Conservation (phyloP, 2,113 vertebrate species). For the Ophthalmolycus amberensis region DNA sequence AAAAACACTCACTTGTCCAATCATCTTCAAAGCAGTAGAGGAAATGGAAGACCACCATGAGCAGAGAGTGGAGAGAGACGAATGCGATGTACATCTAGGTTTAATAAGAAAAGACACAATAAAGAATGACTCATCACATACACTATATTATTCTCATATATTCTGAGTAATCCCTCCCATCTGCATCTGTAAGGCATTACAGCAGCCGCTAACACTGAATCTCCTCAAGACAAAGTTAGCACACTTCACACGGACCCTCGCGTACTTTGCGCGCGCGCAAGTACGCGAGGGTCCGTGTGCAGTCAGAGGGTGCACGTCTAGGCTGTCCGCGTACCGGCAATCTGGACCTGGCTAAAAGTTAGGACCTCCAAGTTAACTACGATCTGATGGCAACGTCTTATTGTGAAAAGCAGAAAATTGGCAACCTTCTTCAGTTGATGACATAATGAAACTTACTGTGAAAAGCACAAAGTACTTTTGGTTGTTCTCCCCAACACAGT, state of each 20-base stretch:
- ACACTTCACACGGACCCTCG: no score
- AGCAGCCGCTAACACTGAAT: not conserved
- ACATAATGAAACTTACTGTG: slow-evolving; percentile 89
- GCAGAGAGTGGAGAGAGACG: slow-evolving; percentile 92
- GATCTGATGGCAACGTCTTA: not conserved
- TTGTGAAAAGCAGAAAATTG: no score
- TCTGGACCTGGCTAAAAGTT: not conserved
- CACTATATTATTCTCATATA: no score
- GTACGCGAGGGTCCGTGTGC: no score
- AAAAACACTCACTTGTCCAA: slow-evolving; percentile 94
- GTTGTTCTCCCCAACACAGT: slow-evolving; percentile 99
- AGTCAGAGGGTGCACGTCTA: no score
- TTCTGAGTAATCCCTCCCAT: not conserved
- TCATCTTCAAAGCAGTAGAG: slow-evolving; percentile 99
- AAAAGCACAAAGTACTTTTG: slow-evolving; percentile 99
- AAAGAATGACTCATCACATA: not conserved
- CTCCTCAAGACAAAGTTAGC: no score
- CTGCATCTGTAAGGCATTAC: not conserved
- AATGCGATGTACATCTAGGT: slow-evolving; percentile 98
- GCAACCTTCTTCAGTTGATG: not conserved
- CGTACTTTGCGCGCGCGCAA: no score
- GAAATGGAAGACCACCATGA: slow-evolving; percentile 98
- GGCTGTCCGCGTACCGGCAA: no score
- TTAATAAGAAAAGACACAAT: slow-evolving; percentile 43
- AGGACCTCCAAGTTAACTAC: not conserved